These are phyloP conservation scores for Phalera bucephala DNA, from an alignment of 2,888 invertebrate genomes.

Conservation along the genomic window DNA sequence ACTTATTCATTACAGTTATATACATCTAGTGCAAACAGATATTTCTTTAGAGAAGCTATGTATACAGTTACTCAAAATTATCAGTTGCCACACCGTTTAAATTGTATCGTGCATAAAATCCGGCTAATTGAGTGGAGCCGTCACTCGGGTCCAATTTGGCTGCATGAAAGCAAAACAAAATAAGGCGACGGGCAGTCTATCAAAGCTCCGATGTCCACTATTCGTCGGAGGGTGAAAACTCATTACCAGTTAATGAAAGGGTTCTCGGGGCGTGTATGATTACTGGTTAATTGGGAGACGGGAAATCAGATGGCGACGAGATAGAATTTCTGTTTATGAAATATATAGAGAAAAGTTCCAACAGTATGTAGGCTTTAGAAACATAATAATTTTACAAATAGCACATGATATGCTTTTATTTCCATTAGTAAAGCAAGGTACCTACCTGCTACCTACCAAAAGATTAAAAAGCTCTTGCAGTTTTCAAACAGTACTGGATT, in stretches of 20 bases:
- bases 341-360: too few species aligned
- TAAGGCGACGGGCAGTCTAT: constrained; percentile 54
- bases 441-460: too few species aligned
- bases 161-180: constrained; percentile 61
- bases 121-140: constrained; percentile 48
- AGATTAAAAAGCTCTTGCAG: too few species aligned
- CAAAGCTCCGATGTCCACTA: constrained; percentile 75
- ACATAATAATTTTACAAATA: background rate
- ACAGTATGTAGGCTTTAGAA: background rate
- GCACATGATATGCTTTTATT: too few species aligned
- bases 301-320: constrained; percentile 68
- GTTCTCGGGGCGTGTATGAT: constrained; percentile 76
- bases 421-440: too few species aligned
- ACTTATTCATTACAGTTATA: too few species aligned
- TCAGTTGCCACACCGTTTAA: too few species aligned
- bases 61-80: too few species aligned
- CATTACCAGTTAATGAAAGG: constrained; percentile 80
- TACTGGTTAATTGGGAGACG: constrained; percentile 80
- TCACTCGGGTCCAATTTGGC: constrained; percentile 54
- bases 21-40: too few species aligned
- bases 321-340: constrained; percentile 59
- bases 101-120: constrained; percentile 18
- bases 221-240: constrained; percentile 78
- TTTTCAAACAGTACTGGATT: too few species aligned
- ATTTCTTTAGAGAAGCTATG: too few species aligned